Evolutionary conservation across 2,797 vertebrate species (phyloP).

Genomic region (Acanthornis magna): DNA sequence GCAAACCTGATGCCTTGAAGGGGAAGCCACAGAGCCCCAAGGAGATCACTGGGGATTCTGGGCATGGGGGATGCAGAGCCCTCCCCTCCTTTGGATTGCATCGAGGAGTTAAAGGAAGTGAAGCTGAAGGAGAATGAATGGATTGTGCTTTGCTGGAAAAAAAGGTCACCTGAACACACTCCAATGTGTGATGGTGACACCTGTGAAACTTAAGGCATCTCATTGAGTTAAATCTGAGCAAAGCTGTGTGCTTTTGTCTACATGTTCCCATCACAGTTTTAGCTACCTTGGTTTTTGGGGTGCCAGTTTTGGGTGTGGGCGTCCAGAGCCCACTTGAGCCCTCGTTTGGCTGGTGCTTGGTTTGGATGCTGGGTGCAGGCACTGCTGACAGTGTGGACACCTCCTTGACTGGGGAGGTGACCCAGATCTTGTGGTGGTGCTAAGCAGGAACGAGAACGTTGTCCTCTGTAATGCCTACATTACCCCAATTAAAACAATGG

Average conservation of each 20-base stretch:
- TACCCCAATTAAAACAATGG: neutral
- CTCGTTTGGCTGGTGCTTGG: accelerated
- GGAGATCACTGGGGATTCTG: neutral
- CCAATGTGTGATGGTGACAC: neutral
- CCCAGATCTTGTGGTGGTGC: neutral
- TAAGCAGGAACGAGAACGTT: neutral
- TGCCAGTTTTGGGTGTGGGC: accelerated
- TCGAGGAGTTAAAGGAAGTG: neutral
- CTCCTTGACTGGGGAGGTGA: neutral
- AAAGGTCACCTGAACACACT: neutral
- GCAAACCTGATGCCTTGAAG: neutral
- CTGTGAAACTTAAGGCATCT: neutral
- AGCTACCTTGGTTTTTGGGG: neutral
- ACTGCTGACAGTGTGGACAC: neutral
- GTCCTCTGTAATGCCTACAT: accelerated
- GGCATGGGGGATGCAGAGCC: neutral
- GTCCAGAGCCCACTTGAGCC: neutral
- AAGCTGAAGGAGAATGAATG: neutral
- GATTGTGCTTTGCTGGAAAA: neutral
- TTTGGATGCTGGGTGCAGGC: neutral
- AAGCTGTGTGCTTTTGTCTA: accelerated
- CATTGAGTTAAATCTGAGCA: neutral
- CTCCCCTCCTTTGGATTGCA: accelerated
- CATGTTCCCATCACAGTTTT: accelerated
- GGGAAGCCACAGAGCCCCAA: neutral